phyloP scores from a whole-genome alignment of 2,113 vertebrate genomes.

The Microtus richardsoni region DNA sequence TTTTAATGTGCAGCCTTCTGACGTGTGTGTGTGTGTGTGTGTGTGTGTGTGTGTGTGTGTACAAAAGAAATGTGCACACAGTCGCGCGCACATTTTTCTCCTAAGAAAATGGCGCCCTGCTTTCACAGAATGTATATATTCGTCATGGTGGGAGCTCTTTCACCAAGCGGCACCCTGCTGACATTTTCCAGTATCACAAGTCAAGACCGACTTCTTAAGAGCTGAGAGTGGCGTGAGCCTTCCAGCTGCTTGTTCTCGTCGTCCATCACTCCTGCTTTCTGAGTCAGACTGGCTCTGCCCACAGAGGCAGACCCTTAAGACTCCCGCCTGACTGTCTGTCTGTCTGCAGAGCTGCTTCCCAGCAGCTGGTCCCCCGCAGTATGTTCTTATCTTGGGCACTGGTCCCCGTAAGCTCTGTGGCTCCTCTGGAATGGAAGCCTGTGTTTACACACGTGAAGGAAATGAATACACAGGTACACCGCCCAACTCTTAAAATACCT shows the following conservation, averaged over 20 bases:
- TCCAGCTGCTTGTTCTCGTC: neutral
- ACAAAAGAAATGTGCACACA: neutral
- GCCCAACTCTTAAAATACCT: neutral
- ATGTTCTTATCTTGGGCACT: neutral
- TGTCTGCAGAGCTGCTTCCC: neutral
- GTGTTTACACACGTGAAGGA: neutral
- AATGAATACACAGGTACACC: neutral
- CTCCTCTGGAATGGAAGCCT: neutral
- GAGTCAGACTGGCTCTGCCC: neutral
- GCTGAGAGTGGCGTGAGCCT: neutral
- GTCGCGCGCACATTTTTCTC: neutral
- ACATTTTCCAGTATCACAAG: neutral
- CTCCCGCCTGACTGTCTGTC: neutral
- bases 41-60: neutral
- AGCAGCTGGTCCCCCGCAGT: fast-evolving
- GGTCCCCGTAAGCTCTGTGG: neutral
- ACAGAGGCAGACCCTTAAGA: neutral
- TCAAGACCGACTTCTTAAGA: neutral
- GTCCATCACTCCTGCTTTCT: neutral
- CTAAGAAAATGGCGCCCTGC: neutral
- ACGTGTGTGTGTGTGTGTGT: neutral
- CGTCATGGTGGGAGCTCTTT: neutral
- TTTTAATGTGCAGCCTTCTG: neutral
- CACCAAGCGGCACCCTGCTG: fast-evolving
- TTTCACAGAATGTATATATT: neutral